phyloP scores from a whole-genome alignment of 2,888 invertebrate species.

The Chymomyza caudatula region DNA sequence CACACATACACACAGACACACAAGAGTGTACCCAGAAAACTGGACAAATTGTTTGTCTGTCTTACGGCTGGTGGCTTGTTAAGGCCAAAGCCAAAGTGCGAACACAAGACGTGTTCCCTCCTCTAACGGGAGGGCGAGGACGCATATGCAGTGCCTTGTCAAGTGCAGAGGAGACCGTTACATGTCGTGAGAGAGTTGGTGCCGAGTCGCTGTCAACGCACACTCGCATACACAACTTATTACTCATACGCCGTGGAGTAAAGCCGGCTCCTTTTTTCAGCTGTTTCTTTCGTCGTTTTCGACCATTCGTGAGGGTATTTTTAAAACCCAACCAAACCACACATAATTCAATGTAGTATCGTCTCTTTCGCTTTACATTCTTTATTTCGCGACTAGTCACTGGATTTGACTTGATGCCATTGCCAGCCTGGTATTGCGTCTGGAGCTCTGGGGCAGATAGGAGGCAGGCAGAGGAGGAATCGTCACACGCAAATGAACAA shows the following conservation, averaged over 20 bases:
- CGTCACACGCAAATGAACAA: conserved; percentile 55
- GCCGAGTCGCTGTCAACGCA: background rate
- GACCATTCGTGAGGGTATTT: conserved; percentile 51
- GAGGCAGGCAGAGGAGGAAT: background rate
- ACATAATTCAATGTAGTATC: conserved; percentile 72
- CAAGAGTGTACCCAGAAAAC: background rate
- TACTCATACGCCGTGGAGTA: background rate
- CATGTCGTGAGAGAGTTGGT: background rate
- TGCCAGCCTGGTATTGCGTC: conserved; percentile 13
- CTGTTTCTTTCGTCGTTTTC: conserved; percentile 60
- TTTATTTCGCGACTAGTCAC: conserved; percentile 48
- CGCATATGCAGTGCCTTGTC: conserved; percentile 38
- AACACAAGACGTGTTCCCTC: background rate
- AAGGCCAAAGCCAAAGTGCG: background rate
- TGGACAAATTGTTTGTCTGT: conserved; percentile 36
- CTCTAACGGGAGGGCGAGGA: background rate
- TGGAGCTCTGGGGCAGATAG: too few relatives aligned
- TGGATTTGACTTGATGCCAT: conserved; percentile 36
- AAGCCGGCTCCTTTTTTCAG: background rate
- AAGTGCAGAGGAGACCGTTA: conserved; percentile 41
- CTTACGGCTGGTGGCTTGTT: background rate
- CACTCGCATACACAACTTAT: too few relatives aligned
- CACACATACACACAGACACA: background rate
- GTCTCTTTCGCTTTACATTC: conserved; percentile 35
- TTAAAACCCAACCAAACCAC: conserved; percentile 53